phyloP scores from a whole-genome alignment of 92 coral and sea anemone species.

The Galaxea fascicularis region DNA sequence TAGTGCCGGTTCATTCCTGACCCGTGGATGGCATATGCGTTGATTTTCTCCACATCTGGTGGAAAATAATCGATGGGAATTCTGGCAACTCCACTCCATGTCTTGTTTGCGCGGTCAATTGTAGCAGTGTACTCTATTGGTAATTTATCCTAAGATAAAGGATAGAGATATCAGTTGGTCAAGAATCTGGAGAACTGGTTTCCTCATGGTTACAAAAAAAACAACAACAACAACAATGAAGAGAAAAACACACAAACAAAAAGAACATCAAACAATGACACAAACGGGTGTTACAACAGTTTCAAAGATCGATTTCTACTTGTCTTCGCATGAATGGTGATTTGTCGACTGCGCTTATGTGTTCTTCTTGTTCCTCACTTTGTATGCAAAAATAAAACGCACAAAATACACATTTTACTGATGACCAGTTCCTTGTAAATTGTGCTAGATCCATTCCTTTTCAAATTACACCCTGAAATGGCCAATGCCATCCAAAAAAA shows the following conservation, averaged over 20 bases:
- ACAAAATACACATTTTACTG: no score
- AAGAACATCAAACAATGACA: no score
- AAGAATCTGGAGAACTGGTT: background rate
- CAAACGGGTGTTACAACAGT: no score
- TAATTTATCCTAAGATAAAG: slow-evolving; percentile 48
- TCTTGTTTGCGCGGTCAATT: slow-evolving; percentile 63
- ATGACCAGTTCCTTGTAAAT: no score
- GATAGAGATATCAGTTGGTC: background rate
- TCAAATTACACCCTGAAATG: no score
- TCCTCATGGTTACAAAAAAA: background rate
- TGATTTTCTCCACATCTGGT: slow-evolving; percentile 87
- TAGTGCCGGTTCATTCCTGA: slow-evolving; percentile 75
- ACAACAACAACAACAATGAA: background rate
- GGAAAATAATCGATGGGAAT: slow-evolving; percentile 95
- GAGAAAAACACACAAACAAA: background rate
- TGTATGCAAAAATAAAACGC: no score
- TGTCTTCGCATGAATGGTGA: no score
- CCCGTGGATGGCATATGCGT: slow-evolving; percentile 98
- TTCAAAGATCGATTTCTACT: no score
- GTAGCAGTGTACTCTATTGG: slow-evolving; percentile 82
- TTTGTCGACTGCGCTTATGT: no score
- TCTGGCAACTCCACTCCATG: slow-evolving; percentile 89
- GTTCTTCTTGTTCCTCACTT: no score
- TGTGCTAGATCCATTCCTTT: no score
- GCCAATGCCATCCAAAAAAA: no score